Percentiles rank a stretch among this genome's conserved stretches.
Evolutionary conservation across 1,140 invertebrate genomes (phyloP).

Genomic region (Diorhabda sublineata): DNA sequence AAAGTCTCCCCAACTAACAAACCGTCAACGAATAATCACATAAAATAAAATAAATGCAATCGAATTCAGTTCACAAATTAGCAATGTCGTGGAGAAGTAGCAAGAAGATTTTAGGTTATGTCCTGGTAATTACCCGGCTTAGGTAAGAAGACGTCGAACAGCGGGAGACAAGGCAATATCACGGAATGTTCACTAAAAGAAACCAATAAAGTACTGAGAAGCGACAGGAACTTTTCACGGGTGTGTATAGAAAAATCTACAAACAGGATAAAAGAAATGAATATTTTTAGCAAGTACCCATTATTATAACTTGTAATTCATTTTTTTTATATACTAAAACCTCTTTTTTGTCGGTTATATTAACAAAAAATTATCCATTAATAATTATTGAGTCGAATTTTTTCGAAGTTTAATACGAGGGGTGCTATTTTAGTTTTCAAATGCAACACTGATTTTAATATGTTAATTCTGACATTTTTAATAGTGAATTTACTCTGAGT

Average conservation of each 20-base stretch:
- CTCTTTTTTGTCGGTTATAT: background rate
- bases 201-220: slow-evolving; percentile 33
- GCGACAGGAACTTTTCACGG: too few species aligned
- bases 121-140: slow-evolving; percentile 15
- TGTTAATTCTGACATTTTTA: too few species aligned
- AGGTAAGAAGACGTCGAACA: slow-evolving; percentile 13
- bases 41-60: slow-evolving; percentile 4
- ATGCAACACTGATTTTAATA: too few species aligned
- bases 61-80: slow-evolving; percentile 10
- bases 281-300: background rate
- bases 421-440: too few species aligned
- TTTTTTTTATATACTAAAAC: background rate
- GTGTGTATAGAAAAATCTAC: too few species aligned
- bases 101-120: slow-evolving; percentile 14
- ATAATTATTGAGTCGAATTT: background rate
- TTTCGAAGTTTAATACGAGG: background rate
- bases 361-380: background rate
- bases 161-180: slow-evolving; percentile 30
- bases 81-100: slow-evolving; percentile 10
- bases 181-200: slow-evolving; percentile 26
- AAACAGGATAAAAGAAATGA: slow-evolving; percentile 6
- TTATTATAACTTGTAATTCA: background rate
- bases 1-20: too few species aligned
- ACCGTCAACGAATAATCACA: too few species aligned
- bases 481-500: too few species aligned